Evolutionary conservation across 2,113 vertebrate genomes (phyloP).

Genomic region (Corapipo altera): DNA sequence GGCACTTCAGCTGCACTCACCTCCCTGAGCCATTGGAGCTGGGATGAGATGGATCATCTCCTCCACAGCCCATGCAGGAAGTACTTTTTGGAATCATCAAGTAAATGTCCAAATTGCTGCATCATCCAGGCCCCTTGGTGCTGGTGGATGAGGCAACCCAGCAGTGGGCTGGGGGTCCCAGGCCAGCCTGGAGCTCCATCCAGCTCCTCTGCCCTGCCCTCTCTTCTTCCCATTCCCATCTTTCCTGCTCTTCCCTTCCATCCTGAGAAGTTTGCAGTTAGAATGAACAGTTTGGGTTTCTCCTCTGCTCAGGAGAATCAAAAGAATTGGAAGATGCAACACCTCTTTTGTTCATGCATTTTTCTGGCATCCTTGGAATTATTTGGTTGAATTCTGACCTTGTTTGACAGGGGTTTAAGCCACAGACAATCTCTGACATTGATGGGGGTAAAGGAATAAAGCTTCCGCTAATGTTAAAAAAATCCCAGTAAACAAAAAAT

Average conservation of each 20-base stretch:
- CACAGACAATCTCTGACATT: not conserved
- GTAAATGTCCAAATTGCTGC: not conserved
- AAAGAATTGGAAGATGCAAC: not conserved
- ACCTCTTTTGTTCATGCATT: not conserved
- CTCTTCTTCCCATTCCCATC: not conserved
- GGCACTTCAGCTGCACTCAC: not conserved
- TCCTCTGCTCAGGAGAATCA: not conserved
- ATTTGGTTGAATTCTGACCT: not conserved
- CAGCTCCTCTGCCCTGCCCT: not conserved
- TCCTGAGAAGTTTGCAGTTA: accelerated
- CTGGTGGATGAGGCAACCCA: not conserved
- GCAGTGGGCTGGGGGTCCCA: not conserved
- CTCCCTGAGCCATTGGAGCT: not conserved
- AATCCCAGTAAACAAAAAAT: not conserved
- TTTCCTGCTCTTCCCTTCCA: not conserved
- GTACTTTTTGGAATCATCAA: not conserved
- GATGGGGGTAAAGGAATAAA: not conserved
- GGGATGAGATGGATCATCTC: not conserved
- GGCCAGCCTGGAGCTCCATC: not conserved
- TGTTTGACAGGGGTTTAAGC: not conserved
- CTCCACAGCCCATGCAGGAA: not conserved
- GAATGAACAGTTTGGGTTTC: not conserved
- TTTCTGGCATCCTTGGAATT: not conserved
- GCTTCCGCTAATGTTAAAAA: not conserved
- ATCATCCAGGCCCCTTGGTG: accelerated